These are phyloP conservation scores for Pomacea canaliculata DNA, from an alignment of 2,888 invertebrate species.

Conservation along the genomic window DNA sequence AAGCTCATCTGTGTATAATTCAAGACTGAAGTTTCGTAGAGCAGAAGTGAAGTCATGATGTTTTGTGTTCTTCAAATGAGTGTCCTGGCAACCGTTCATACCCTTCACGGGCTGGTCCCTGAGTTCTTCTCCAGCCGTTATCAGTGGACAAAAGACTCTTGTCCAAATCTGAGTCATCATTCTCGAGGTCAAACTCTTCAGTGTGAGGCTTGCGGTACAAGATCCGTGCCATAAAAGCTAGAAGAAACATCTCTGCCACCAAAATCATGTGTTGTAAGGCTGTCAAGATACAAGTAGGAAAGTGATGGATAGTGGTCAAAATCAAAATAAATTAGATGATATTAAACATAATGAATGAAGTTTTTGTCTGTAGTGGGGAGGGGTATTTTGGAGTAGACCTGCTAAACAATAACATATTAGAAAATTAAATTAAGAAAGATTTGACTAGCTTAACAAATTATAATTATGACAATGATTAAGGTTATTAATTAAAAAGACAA, in stretches of 20 bases:
- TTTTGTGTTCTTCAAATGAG: not conserved
- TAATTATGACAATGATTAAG: too few species aligned
- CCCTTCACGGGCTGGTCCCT: not conserved
- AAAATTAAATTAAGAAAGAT: too few species aligned
- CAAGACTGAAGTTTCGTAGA: too few species aligned
- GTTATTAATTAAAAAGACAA: too few species aligned
- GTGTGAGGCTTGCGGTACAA: constrained; percentile 23
- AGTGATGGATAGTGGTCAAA: not conserved
- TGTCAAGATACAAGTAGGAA: not conserved
- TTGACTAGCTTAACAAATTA: too few species aligned
- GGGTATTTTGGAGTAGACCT: too few species aligned
- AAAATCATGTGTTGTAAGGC: constrained; percentile 21
- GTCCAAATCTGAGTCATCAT: not conserved
- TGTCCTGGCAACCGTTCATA: not conserved
- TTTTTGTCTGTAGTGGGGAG: too few species aligned
- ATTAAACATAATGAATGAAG: too few species aligned
- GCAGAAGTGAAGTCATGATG: too few species aligned
- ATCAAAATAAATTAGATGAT: too few species aligned
- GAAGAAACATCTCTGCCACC: constrained; percentile 26
- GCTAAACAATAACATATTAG: too few species aligned
- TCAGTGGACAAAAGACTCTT: not conserved
- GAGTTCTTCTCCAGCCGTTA: not conserved
- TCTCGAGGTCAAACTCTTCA: not conserved
- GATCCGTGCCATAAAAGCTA: constrained; percentile 17
- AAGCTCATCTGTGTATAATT: too few species aligned